Evolutionary conservation across 2,797 vertebrate species (phyloP).

Genomic region (Numenius phaeopus): DNA sequence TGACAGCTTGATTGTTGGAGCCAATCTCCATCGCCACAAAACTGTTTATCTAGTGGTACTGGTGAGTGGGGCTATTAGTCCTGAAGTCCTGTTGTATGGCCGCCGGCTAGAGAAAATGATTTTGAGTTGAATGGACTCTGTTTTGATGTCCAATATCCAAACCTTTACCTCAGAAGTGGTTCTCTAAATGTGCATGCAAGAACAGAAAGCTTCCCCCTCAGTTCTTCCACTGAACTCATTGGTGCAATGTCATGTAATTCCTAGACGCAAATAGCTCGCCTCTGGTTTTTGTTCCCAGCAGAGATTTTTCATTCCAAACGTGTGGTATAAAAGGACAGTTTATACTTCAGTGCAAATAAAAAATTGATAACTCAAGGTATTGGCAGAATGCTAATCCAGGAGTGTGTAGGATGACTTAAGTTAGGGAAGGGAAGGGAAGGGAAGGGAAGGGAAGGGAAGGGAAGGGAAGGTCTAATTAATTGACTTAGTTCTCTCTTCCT

Average conservation of each 20-base stretch:
- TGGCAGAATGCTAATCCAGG: not conserved
- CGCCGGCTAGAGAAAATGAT: not conserved
- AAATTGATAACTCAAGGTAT: not conserved
- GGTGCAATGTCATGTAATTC: accelerated
- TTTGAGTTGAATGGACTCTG: not conserved
- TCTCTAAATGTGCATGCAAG: not conserved
- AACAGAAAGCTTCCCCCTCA: not conserved
- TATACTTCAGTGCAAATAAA: not conserved
- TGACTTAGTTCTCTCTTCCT: not conserved
- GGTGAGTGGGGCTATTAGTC: not conserved
- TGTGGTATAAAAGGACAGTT: not conserved
- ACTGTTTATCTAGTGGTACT: not conserved
- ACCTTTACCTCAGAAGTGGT: not conserved
- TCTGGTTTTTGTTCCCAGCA: not conserved
- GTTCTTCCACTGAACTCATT: not conserved
- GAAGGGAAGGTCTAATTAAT: not conserved
- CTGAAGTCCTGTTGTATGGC: not conserved
- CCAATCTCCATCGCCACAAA: not conserved
- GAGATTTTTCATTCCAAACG: not conserved
- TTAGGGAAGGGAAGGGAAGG: no score
- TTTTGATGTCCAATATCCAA: not conserved
- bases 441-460: not conserved
- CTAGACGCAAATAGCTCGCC: not conserved
- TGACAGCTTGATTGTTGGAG: conserved; percentile 26
- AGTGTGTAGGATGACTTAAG: not conserved